Evolutionary conservation across 2,888 invertebrate genomes (phyloP), one percentile per base, ranked within the genome.

Genomic region (Callimorpha dominula): DNA sequence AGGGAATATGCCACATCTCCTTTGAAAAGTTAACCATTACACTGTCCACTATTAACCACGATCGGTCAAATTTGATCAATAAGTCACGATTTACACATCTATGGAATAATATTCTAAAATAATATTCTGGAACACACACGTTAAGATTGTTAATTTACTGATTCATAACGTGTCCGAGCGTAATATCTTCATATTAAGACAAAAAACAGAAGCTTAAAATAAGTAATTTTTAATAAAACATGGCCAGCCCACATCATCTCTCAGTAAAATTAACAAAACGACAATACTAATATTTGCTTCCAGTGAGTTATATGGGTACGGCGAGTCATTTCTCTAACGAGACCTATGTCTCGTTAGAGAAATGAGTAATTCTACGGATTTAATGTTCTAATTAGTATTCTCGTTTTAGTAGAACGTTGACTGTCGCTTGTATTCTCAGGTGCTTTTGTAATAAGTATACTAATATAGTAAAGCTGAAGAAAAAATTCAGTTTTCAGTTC

Each of bases 181-280:
- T 31, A 31, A 31, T 31, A 31, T 31, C 31, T 31, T 31, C 31
- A 31, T 31, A 2, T 31, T 31, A 1, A 31, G 2, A 31, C 2
- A 54, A 17, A 54, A 17, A 52, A 52, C 6, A 5, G 7, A 7
- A 52, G 1, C 17, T 7, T 12, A 17, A 52, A 52, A 52, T 7
- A 3, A 52, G 6, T 52, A 17, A 14, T 4, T 31, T 57, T 9
- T 20, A 14, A 60, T 31, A 12, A 12, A 60, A 31, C 60, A 43
- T 76, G 72, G 77, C 54, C 1, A 49, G 54, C 60, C 65, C 11
- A 70, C 49, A 40, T 17, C 64, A 74, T 76, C 67, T 63, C 68
- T 31, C 63, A 68, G 65, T 54, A 63, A 74, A 74, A 70, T 74
- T 64, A 76, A 68, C 74, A 42, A 43, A 74, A 70, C 76, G 52